Evolutionary conservation across 1,140 invertebrate species (phyloP).

Genomic region (Pinna nobilis): DNA sequence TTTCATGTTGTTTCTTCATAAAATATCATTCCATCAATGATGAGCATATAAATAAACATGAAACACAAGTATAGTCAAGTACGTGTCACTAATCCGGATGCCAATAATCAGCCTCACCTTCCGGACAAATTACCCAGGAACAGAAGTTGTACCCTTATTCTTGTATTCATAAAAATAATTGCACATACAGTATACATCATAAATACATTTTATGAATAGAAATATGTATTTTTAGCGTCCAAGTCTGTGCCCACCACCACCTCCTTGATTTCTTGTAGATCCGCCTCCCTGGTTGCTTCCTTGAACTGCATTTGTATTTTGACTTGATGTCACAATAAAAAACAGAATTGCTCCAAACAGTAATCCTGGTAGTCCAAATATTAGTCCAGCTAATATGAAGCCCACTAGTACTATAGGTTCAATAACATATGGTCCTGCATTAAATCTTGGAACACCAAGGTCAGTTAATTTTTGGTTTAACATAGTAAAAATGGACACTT

Average conservation of each 20-base stretch:
- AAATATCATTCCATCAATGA: no score
- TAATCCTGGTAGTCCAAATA: constrained; percentile 62
- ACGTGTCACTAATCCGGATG: no score
- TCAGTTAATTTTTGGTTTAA: constrained; percentile 57
- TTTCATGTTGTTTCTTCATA: no score
- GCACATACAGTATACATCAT: not conserved
- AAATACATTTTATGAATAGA: not conserved
- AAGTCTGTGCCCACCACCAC: constrained; percentile 47
- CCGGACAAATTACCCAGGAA: no score
- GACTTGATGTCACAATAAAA: constrained; percentile 52
- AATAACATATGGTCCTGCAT: constrained; percentile 54
- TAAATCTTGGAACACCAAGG: constrained; percentile 57
- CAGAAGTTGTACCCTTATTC: no score
- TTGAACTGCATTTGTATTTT: not conserved
- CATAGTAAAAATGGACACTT: constrained; percentile 54
- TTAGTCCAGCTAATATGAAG: constrained; percentile 52
- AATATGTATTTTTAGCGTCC: constrained; percentile 42
- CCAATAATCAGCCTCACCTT: no score
- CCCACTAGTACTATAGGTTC: constrained; percentile 61
- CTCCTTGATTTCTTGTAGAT: constrained; percentile 14
- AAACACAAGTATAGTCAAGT: no score
- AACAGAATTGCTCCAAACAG: constrained; percentile 61
- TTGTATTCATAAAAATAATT: no score
- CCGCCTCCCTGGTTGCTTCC: not conserved
- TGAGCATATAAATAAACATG: no score